Evolutionary conservation across 2,113 vertebrate species (phyloP), one percentile per base, ranked within the genome.

Genomic region (Seriola aureovittata): DNA sequence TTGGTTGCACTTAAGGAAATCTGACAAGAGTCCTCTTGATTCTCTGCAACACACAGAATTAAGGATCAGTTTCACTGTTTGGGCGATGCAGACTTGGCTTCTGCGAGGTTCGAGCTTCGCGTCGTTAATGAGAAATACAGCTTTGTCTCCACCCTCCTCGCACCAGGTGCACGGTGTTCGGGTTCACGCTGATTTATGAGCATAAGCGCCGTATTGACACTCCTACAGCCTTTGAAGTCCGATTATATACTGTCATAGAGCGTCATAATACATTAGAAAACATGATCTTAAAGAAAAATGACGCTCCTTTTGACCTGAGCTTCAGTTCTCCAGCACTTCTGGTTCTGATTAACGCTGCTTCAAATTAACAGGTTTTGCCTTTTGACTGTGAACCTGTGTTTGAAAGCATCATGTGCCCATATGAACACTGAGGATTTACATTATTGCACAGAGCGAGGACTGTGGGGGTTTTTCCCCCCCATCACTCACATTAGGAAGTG

Each of bases 141-240:
- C 25, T 63, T 59, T 16, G 21, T 60, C 71, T 80, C 75, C 66
- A 13, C 65, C 60, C 78, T 76, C 59, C 36, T n/a, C 57, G 70
- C 73, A n/a, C 85, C 80, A 89, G 84, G 84, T 87, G 77, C 86
- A 62, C 13, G 8, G 34, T 6, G 19, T 86, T 42, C 44, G 63
- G 60, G 34, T 50, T 75, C 4, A 29, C 8, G 2, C 42, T 63
- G 63, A 63, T 83, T 84, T 77, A 74, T 3, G 16, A 57, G 17
- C 32, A 67, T 58, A 25, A 29, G n/a, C 25, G 16, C 67, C 19
- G 0, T 38, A 17, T 74, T 55, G 70, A n/a, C 29, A 50, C 75
- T 48, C 16, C 60, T 36, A 38, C 55, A 63, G 75, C 60, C 50
- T 66, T 62, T 76, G 59, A 4, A 17, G 65, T 55, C 23, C 23